phyloP scores from a whole-genome alignment of 2,113 vertebrate species.

The Semicossyphus pulcher region DNA sequence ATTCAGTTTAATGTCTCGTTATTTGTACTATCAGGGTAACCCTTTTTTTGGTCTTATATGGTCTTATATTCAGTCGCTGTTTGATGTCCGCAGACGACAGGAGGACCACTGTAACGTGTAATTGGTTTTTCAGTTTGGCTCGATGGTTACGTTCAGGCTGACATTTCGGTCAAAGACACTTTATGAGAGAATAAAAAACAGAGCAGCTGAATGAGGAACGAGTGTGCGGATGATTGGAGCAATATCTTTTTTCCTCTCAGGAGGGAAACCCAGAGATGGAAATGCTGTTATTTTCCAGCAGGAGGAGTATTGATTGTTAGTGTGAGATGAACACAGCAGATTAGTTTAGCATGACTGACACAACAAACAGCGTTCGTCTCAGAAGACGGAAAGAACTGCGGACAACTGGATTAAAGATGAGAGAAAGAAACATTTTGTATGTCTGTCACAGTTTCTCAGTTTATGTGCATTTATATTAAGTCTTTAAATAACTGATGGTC shows the following conservation, averaged over 20 bases:
- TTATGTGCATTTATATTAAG: too few species aligned
- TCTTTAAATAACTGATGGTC: not conserved
- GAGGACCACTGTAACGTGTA: not conserved
- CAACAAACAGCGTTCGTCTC: not conserved
- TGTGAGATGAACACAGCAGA: not conserved
- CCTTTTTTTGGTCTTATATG: not conserved
- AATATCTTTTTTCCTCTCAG: not conserved
- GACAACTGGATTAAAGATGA: too few species aligned
- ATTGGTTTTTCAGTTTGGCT: not conserved
- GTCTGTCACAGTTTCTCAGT: too few species aligned
- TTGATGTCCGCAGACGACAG: not conserved
- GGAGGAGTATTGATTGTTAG: slow-evolving; percentile 21
- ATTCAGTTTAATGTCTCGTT: too few species aligned
- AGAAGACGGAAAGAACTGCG: too few species aligned
- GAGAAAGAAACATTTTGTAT: too few species aligned
- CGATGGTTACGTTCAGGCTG: not conserved
- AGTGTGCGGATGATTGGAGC: not conserved
- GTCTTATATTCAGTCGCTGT: not conserved
- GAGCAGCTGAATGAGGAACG: not conserved
- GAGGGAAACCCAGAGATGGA: not conserved
- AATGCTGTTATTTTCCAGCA: not conserved
- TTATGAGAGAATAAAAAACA: not conserved
- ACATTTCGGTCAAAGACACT: not conserved
- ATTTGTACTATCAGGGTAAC: too few species aligned
- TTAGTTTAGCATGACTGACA: not conserved